Evolutionary conservation across 2,113 vertebrate species (phyloP).

Genomic region (Burhinus bistriatus): DNA sequence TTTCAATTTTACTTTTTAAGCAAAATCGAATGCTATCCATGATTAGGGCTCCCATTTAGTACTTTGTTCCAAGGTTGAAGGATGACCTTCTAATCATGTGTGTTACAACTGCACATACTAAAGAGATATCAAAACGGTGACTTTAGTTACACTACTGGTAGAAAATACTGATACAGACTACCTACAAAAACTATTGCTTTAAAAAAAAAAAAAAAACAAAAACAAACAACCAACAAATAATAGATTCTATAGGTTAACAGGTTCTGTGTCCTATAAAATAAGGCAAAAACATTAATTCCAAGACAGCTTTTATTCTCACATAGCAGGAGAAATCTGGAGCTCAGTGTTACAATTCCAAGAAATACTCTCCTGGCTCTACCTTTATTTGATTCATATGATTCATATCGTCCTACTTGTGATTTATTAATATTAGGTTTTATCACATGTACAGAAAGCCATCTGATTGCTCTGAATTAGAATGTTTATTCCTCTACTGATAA

Average conservation of each 20-base stretch:
- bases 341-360: neutral
- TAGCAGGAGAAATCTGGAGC: neutral
- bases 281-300: neutral
- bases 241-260: rapidly evolving
- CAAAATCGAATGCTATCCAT: neutral
- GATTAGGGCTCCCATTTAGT: neutral
- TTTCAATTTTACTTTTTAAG: neutral
- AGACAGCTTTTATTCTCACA: neutral
- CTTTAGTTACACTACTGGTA: neutral
- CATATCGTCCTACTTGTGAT: neutral
- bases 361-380: neutral
- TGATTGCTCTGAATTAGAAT: neutral
- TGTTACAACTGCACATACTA: neutral
- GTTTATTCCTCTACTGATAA: neutral
- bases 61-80: neutral
- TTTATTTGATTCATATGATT: neutral
- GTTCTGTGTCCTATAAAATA: neutral
- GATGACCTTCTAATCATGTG: neutral
- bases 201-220: neutral
- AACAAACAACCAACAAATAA: neutral
- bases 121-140: neutral
- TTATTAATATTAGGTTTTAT: neutral
- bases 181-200: neutral
- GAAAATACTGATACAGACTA: neutral
- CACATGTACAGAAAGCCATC: neutral